Base-by-base conservation (phyloP, 2,888 invertebrate species). In the Dryobotodes eremita region DNA sequence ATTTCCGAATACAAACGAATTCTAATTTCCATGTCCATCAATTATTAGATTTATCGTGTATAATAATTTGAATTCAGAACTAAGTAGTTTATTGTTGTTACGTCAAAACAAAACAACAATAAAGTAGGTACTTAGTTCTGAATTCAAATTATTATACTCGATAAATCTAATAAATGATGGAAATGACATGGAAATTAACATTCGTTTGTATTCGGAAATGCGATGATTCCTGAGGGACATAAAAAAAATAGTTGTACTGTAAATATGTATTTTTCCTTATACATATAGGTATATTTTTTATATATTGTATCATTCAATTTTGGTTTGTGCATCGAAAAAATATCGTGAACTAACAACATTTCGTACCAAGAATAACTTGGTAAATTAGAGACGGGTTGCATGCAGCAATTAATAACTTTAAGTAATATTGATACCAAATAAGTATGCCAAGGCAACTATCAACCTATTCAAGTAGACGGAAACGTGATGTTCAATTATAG, bases 361-460 rank as follows among this genome's bases (percentile, higher is more conserved):
- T 59, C 42, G 20, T 59, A 64, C 61, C 42, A 75, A 77, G 53
- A 53, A 69, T 66, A 75, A 75, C 72, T 79, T 66, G n/a, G 72
- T 81, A 72, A 82, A 81, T 75, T 85, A 86, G 73, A 80, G 81
- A 80, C 81, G 65, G 71, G 80, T 87, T 85, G 86, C 86, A 86
- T 82, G 86, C 80, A 82, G 84, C 88, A 84, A 79, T 88, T 86
- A 86, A 80, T 90, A 90, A 89, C 88, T 90, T 86, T 89, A 90
- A 89, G 92, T 90, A 93, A 93, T 93, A 94, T 93, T 93, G 91
- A 93, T 93, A 93, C 93, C 88, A 92, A 92, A 92, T 91, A 96
- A 94, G 94, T 94, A 88, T 95, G 96, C 94, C 96, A 96, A 96
- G 96, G 96, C 92, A 89, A 94, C 90, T 88, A 91, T 89, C 91